Percentiles rank a stretch among this genome's conserved stretches.
Conservation (phyloP, 2,113 vertebrate genomes). For the Epinephelus moara region DNA sequence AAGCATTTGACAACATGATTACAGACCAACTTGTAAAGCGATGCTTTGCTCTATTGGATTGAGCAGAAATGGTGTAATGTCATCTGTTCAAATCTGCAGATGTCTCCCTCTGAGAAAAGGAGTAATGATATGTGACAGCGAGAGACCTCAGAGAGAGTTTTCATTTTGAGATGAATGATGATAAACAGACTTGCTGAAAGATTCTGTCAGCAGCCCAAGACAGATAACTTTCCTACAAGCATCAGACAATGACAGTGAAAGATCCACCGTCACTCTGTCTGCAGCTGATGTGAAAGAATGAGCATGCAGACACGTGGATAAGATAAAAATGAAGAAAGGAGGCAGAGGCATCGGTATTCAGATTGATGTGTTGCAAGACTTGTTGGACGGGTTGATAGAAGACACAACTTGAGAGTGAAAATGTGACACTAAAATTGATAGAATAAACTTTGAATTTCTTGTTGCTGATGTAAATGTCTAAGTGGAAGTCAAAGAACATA, state of each 20-base stretch:
- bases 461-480: background rate
- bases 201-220: constrained; percentile 48
- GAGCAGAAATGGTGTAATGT: constrained; percentile 9
- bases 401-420: background rate
- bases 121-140: constrained; percentile 38
- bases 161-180: constrained; percentile 51
- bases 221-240: constrained; percentile 43
- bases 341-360: background rate
- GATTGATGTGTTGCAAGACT: constrained; percentile 26
- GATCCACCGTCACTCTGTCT: constrained; percentile 11
- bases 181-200: constrained; percentile 51
- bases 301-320: background rate
- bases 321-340: constrained; percentile 17
- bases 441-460: background rate
- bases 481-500: background rate
- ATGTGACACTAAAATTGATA: background rate
- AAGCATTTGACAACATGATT: background rate
- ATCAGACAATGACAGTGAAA: constrained; percentile 44
- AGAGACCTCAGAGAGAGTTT: constrained; percentile 36
- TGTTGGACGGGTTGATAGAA: background rate
- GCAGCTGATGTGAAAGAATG: constrained; percentile 27
- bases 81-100: constrained; percentile 40
- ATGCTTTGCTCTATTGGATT: background rate
- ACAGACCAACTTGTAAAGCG: background rate
- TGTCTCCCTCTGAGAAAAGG: constrained; percentile 40